Evolutionary conservation across 1,140 invertebrate genomes (phyloP).

Genomic region (Himalopsyche phryganea): DNA sequence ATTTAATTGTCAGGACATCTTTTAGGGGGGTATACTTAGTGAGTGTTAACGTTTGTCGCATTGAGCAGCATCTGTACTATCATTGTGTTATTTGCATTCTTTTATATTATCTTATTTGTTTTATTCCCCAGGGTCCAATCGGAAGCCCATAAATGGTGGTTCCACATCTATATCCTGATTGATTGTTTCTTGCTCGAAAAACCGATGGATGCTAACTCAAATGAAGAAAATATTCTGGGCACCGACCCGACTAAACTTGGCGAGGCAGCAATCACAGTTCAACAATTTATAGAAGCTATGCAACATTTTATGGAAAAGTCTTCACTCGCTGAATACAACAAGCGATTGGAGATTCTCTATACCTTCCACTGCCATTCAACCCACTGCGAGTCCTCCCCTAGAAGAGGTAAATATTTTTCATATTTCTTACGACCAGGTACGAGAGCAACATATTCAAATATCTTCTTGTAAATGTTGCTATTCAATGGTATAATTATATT

Average conservation of each 20-base stretch:
- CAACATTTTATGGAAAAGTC: slow-evolving; percentile 84
- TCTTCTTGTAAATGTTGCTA: no score
- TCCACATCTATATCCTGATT: slow-evolving; percentile 74
- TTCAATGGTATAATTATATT: no score
- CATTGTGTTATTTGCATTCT: no score
- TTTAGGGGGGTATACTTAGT: no score
- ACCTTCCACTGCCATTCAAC: slow-evolving; percentile 74
- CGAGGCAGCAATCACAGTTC: slow-evolving; percentile 16
- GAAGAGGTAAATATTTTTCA: slow-evolving; percentile 40
- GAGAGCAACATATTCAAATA: no score
- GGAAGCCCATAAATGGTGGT: slow-evolving; percentile 82
- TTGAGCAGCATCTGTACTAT: no score
- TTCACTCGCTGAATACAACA: slow-evolving; percentile 76
- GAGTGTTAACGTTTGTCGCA: no score
- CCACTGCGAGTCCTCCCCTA: slow-evolving; percentile 47
- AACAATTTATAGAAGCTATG: slow-evolving; percentile 56
- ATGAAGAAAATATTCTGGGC: background rate
- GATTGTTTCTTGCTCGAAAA: slow-evolving; percentile 43
- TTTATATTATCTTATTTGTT: no score
- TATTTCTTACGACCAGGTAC: no score
- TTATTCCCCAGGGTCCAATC: slow-evolving; percentile 62
- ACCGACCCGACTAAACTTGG: background rate
- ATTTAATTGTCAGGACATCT: no score
- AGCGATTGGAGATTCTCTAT: slow-evolving; percentile 73
- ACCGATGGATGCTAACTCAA: slow-evolving; percentile 17